Evolutionary conservation across 2,113 vertebrate species (phyloP).

Genomic region (Willisornis vidua): DNA sequence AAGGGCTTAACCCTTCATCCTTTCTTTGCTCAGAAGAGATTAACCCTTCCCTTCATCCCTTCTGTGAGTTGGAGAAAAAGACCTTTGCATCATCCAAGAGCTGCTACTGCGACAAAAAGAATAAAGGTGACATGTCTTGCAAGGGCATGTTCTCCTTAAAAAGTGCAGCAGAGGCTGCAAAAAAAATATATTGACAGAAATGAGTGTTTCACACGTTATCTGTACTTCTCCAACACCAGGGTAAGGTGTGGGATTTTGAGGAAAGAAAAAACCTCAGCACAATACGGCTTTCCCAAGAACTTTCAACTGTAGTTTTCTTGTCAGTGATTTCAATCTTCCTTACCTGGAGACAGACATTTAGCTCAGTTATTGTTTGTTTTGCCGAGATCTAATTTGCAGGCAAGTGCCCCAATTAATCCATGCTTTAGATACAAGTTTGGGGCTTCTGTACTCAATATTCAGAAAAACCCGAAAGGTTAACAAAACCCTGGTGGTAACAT

Average conservation of each 20-base stretch:
- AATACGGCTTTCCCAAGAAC: not conserved
- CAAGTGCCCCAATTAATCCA: not conserved
- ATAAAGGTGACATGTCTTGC: not conserved
- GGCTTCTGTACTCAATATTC: not conserved
- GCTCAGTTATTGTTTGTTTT: not conserved
- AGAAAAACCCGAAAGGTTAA: not conserved
- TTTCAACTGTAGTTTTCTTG: not conserved
- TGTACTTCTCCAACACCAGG: not conserved
- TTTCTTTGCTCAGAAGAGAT: not conserved
- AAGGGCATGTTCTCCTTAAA: not conserved
- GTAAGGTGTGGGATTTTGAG: not conserved
- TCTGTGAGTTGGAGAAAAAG: not conserved
- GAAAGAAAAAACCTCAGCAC: not conserved
- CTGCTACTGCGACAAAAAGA: not conserved
- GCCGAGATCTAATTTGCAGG: not conserved
- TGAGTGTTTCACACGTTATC: not conserved
- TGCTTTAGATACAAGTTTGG: not conserved
- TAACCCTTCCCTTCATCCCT: not conserved
- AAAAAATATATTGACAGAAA: not conserved
- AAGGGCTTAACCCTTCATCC: not conserved
- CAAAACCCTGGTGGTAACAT: not conserved
- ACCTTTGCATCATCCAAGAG: not conserved
- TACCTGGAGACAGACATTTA: not conserved
- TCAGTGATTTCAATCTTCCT: not conserved
- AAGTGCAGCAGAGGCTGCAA: not conserved